Conservation (phyloP, 2,888 invertebrate genomes). For the Neelides folsomi region DNA sequence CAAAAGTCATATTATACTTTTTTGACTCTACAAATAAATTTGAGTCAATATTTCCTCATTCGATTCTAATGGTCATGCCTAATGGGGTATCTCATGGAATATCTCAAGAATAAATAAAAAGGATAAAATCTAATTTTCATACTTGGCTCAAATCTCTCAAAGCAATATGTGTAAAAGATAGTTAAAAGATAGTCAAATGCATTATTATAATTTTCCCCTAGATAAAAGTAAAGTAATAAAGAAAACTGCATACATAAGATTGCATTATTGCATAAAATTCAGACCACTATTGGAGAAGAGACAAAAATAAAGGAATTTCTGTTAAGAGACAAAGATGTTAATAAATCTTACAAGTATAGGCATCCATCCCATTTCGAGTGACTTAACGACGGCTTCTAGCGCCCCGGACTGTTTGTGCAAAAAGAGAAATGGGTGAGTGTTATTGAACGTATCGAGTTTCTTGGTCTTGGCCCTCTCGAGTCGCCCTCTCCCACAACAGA, state of each 20-base stretch:
- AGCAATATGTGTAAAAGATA: background rate
- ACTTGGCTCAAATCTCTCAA: background rate
- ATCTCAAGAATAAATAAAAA: too few relatives aligned
- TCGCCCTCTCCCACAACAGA: conserved; percentile 20
- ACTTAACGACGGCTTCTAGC: conserved; percentile 68
- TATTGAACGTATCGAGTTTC: too few relatives aligned
- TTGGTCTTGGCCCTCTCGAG: conserved; percentile 4
- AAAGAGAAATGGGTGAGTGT: conserved; percentile 35
- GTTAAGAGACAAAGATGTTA: background rate
- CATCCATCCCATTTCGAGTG: conserved; percentile 84
- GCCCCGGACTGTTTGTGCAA: conserved; percentile 48
- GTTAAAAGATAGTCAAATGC: too few relatives aligned
- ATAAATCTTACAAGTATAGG: conserved; percentile 57
- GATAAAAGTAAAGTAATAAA: too few relatives aligned
- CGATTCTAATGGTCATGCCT: too few relatives aligned
- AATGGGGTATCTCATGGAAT: too few relatives aligned
- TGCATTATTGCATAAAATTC: too few relatives aligned
- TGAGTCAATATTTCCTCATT: background rate
- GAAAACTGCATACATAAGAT: too few relatives aligned
- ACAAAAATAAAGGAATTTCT: background rate
- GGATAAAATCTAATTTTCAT: too few relatives aligned
- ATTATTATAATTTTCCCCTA: background rate
- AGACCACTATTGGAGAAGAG: background rate
- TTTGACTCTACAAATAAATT: background rate
- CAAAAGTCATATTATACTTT: conserved; percentile 13